Percentiles rank a stretch among this genome's conserved stretches.
Evolutionary conservation across 2,888 invertebrate genomes (phyloP).

Genomic region (Lasioglossum lativentre): DNA sequence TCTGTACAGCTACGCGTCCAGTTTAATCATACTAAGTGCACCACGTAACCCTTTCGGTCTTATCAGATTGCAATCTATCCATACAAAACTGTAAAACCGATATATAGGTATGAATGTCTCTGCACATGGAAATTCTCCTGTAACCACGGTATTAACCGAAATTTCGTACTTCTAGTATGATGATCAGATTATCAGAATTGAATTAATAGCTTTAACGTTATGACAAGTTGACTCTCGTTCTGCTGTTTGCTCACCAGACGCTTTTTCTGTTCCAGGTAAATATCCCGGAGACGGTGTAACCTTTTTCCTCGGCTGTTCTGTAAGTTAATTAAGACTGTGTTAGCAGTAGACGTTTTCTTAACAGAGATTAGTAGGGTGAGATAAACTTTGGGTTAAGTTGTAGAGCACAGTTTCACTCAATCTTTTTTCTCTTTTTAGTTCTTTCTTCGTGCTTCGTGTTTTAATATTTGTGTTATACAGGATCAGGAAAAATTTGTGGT

Average conservation of each 20-base stretch:
- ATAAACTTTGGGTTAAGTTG: background rate
- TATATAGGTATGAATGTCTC: constrained; percentile 27
- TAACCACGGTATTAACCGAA: constrained; percentile 27
- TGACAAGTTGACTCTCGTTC: background rate
- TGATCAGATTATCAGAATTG: constrained; percentile 6
- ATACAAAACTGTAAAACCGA: constrained; percentile 34
- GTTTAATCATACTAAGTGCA: constrained; percentile 81
- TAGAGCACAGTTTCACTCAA: background rate
- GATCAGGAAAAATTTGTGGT: background rate
- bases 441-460: background rate
- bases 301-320: constrained; percentile 22
- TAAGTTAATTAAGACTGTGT: constrained; percentile 31
- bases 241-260: constrained; percentile 16
- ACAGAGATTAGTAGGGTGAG: constrained; percentile 10
- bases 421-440: background rate
- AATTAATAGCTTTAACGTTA: constrained; percentile 23
- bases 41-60: constrained; percentile 67
- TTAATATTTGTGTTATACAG: background rate
- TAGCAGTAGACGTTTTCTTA: background rate
- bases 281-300: constrained; percentile 23
- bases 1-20: constrained; percentile 68
- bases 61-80: constrained; percentile 74
- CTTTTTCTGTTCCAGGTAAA: constrained; percentile 79
- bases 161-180: constrained; percentile 22
- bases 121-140: constrained; percentile 19